Evolutionary conservation across 2,113 vertebrate species (phyloP), one percentile per base, ranked within the genome.

Genomic region (Lichenostomus cassidix): DNA sequence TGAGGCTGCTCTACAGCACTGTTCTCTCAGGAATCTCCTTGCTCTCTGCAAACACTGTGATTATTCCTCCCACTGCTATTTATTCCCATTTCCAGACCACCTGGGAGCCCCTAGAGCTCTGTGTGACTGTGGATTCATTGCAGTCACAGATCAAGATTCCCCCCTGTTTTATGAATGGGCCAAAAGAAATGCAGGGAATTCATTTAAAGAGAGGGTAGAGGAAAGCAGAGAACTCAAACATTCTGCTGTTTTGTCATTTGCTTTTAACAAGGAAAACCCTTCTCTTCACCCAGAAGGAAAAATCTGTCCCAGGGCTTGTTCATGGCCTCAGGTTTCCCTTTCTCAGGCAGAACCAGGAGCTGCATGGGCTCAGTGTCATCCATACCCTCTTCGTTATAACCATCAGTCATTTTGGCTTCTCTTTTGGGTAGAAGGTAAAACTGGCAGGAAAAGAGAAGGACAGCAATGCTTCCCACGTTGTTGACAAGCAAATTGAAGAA

Each of bases 61-160:
- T 92, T 94, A 91, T 94, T 94, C 91, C 89, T 92, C 89, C 94
- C 94, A 83, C 92, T 88, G 82, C 67, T 90, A 12, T 80, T 93
- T 73, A 60, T 68, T 85, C 71, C 63, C 12, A 46, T 47, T 96
- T 78, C 63, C 80, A 94, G 88, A 87, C 59, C 86, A 92, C 83
- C 92, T 94, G 92, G 56, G 37, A 70, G 55, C 68, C 91, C 84
- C 78, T 67, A 22, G 92, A 93, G 75, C 71, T 92, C 67, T 50
- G 50, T 44, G 79, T 74, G 76, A 94, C 49, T n/a, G 62, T 70
- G 74, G 62, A 33, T 91, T 37, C 47, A 14, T 28, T 31, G 65
- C 78, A 68, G 84, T n/a, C 75, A 33, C 82, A 80, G 67, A 76
- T 49, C 69, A 62, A 20, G 68, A 68, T 76, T 80, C 60, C 31